Base-by-base conservation (phyloP, 2,888 invertebrate genomes). In the Girardia tigrina region DNA sequence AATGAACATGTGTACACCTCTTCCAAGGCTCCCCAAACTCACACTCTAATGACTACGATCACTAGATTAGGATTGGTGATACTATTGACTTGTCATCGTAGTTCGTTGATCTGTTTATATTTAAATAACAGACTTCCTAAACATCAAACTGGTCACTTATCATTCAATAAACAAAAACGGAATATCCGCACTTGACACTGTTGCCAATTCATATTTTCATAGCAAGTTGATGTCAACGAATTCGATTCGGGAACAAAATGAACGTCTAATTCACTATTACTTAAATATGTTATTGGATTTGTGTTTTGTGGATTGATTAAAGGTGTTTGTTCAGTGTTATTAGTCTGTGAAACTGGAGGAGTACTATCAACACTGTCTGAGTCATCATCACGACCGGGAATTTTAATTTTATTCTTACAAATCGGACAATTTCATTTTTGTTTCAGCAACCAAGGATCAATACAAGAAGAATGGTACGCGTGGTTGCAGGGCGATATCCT, bases 391-490 rank as follows among this genome's bases (percentile, higher is more conserved):
- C 56, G 4, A 12, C 71, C 71, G 28, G 71, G 71, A 23, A 71
- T 28, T n/a, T 71, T 28, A 71, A 98, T 94, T 85, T 91, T 91
- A 1, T 94, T 88, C 86, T 98, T 98, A 87, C 98, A 98, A 79
- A 97, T 91, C 0, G 97, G 97, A 82, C 98, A 98, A 77, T 92
- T 92, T 79, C 95, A 89, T 79, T 92, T 89, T 84, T 90, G 94
- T 85, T 93, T 91, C 14, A 95, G 94, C 82, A 99, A 86, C 98
- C 98, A 99, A 70, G 94, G 94, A 86, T 98, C 98, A 82, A 97
- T 92, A 85, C 98, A 98, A 83, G 90, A 91, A 78, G 89, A 88
- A 86, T 98, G 98, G 86, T 95, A 98, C 71, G 91, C 97, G n/a
- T n/a, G n/a, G n/a, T n/a, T n/a, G n/a, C n/a, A n/a, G n/a, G n/a